Conservation (phyloP, 2,888 invertebrate species). For the Eugnorisma glareosa region DNA sequence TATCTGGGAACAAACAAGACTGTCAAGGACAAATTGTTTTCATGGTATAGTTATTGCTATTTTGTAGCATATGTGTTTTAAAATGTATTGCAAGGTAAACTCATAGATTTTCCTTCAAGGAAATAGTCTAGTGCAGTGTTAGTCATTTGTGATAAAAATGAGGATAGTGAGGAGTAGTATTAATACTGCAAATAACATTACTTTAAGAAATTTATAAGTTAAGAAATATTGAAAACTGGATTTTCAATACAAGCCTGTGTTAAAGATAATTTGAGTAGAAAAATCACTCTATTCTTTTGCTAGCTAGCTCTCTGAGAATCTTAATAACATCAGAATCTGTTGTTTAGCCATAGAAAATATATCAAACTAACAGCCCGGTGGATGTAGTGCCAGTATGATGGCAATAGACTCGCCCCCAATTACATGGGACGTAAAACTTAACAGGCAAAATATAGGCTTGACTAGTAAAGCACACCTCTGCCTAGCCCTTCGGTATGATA, state of each 20-base stretch:
- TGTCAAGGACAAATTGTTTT: constrained; percentile 24
- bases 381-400: neutral
- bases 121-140: constrained; percentile 13
- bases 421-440: neutral
- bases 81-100: neutral
- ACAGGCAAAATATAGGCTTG: neutral
- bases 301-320: neutral
- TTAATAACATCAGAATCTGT: no score
- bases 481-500: neutral
- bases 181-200: neutral
- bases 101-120: constrained; percentile 38
- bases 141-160: constrained; percentile 28
- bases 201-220: neutral
- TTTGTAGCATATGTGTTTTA: constrained; percentile 3
- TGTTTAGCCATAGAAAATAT: neutral
- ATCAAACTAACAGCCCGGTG: neutral
- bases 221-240: neutral
- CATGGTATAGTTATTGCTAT: neutral
- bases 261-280: neutral
- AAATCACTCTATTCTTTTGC: neutral
- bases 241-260: neutral
- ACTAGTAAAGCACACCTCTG: neutral
- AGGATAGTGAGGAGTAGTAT: constrained; percentile 1
- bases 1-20: constrained; percentile 17
- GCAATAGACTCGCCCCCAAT: neutral